Base-by-base conservation (phyloP, 2,797 vertebrate genomes). In the Coregonus sp. region DNA sequence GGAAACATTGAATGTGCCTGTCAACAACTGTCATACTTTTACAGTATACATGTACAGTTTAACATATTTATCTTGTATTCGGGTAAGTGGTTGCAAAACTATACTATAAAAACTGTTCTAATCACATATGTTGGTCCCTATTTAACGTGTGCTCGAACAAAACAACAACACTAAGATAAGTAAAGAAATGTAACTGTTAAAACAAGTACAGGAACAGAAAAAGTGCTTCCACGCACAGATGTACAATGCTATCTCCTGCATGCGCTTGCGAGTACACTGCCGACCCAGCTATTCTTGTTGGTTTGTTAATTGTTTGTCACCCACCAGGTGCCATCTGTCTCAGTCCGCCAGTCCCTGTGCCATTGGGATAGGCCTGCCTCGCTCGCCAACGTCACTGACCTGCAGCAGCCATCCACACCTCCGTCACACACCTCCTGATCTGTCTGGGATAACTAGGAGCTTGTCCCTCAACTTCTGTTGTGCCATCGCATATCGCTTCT, bases 261-360 rank as follows among this genome's bases (percentile, higher is more conserved):
- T 83, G 89, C 84, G 91, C 93, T 93, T 90, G 90, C 92, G 92
- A 93, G 92, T 92, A 92, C 20, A 84, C 88, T 92, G 92, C 92
- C 88, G 89, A 93, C 93, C 93, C 93, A 93, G 92, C 94, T 95
- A 93, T 95, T 95, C 93, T 94, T 94, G 94, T 95, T 94, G 94
- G 92, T 95, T 95, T 95, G 93, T 94, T 95, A 95, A 95, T 95
- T 95, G 94, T 95, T 95, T 95, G 94, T 94, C 93, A 94, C 94
- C 94, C 94, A 95, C 93, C 92, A 94, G 93, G 94, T 94, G 92
- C 94, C 94, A 95, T 95, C 94, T 95, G 94, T 94, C 93, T 93
- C 89, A 89, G 92, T 95, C 94, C 93, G 93, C 92, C 90, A 90
- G 89, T 95, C 94, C 94, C 94, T 70, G 91, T 93, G 94, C 94